Conservation (phyloP, 2,888 invertebrate species). For the Trilocha varians region DNA sequence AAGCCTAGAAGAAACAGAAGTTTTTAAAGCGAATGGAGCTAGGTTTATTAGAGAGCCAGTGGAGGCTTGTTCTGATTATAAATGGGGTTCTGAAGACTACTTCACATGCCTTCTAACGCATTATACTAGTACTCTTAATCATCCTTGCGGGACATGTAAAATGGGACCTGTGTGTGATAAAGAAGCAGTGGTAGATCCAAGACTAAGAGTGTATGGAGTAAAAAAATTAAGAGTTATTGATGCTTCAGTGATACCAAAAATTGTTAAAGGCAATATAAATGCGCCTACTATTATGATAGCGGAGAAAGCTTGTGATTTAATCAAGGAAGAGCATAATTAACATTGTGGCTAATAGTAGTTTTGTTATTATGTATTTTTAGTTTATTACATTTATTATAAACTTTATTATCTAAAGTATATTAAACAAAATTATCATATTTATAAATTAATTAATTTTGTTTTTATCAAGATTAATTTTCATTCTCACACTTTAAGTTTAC, state of each 20-base stretch:
- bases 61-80: slow-evolving; percentile 69
- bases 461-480: too few relatives aligned
- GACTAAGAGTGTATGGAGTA: slow-evolving; percentile 76
- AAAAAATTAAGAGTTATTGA: slow-evolving; percentile 78
- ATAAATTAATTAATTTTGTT: too few relatives aligned
- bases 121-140: slow-evolving; percentile 80
- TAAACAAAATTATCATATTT: too few relatives aligned
- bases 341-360: slow-evolving; percentile 9
- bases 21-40: slow-evolving; percentile 73
- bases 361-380: neutral
- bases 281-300: slow-evolving; percentile 90
- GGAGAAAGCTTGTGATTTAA: slow-evolving; percentile 76
- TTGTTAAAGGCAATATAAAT: slow-evolving; percentile 83
- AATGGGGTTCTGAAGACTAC: slow-evolving; percentile 77
- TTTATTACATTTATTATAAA: neutral
- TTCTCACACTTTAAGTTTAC: too few relatives aligned
- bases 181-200: slow-evolving; percentile 77
- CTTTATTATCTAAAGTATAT: too few relatives aligned
- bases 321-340: slow-evolving; percentile 1
- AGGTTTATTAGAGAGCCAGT: slow-evolving; percentile 69
- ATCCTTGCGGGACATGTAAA: slow-evolving; percentile 80
- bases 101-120: slow-evolving; percentile 76
- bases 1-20: slow-evolving; percentile 72
- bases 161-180: slow-evolving; percentile 78
- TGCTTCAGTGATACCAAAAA: slow-evolving; percentile 77